Evolutionary conservation across 2,888 invertebrate genomes (phyloP).

Genomic region (Zaprionus lineosus): DNA sequence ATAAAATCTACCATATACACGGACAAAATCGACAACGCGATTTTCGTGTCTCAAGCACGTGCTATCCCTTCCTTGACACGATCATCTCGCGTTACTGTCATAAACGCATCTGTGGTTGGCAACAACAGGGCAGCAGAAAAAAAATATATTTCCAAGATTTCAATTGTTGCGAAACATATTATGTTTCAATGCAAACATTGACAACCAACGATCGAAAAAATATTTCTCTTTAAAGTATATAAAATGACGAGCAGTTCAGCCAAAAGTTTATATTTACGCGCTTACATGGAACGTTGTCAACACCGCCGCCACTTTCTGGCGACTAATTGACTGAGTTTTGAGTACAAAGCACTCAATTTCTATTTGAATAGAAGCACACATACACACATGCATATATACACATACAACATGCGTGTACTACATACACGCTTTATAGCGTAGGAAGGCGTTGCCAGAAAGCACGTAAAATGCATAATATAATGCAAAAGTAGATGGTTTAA

Average conservation of each 20-base stretch:
- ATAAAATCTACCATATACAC: too few relatives aligned
- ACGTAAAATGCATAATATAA: slow-evolving; percentile 20
- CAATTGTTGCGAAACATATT: slow-evolving; percentile 9
- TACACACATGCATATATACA: slow-evolving; percentile 26
- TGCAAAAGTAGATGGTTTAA: slow-evolving; percentile 16
- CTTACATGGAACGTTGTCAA: slow-evolving; percentile 32
- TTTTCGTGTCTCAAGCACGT: slow-evolving; percentile 29
- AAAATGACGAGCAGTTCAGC: slow-evolving; percentile 26
- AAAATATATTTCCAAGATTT: background rate
- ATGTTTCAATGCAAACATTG: too few relatives aligned
- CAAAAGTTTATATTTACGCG: slow-evolving; percentile 24
- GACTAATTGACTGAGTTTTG: slow-evolving; percentile 58
- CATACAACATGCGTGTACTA: slow-evolving; percentile 36
- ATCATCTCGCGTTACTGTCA: slow-evolving; percentile 33
- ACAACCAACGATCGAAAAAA: too few relatives aligned
- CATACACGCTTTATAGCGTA: slow-evolving; percentile 41
- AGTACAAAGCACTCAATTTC: slow-evolving; percentile 68
- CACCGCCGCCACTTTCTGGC: slow-evolving; percentile 50
- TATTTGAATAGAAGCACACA: slow-evolving; percentile 65
- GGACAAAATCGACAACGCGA: too few relatives aligned
- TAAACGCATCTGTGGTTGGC: slow-evolving; percentile 45
- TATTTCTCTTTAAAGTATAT: slow-evolving; percentile 7
- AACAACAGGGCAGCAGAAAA: slow-evolving; percentile 23
- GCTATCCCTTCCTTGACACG: slow-evolving; percentile 9
- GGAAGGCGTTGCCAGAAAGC: slow-evolving; percentile 41